Evolutionary conservation across 2,797 vertebrate species (phyloP).

Genomic region (Danionella dracula): DNA sequence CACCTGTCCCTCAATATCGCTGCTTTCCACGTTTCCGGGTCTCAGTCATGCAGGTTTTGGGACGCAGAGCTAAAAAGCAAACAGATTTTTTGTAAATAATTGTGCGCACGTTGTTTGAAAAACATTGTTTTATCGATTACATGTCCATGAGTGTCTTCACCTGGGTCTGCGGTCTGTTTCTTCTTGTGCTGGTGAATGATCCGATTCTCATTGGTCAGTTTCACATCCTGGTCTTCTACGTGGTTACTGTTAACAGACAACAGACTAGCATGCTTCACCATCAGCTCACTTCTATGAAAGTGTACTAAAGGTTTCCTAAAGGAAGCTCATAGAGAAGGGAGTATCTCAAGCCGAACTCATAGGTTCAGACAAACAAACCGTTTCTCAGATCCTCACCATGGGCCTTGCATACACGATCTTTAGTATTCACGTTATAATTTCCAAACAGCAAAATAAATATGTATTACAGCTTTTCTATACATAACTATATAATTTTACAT

Average conservation of each 20-base stretch:
- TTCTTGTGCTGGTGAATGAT: slow-evolving; percentile 80
- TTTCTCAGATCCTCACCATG: no score
- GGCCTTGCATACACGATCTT: no score
- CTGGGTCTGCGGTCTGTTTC: slow-evolving; percentile 82
- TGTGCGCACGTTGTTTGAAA: no score
- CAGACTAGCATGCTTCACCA: not conserved
- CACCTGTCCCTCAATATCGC: slow-evolving; percentile 65
- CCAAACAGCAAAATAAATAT: no score
- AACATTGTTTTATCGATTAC: not conserved
- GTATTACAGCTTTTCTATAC: no score
- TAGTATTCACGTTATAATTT: no score
- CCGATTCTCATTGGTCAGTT: slow-evolving; percentile 95
- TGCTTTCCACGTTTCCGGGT: slow-evolving; percentile 69
- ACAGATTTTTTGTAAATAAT: not conserved
- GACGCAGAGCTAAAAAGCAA: slow-evolving; percentile 77
- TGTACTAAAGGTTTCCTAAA: not conserved
- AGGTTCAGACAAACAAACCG: not conserved
- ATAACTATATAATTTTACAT: no score
- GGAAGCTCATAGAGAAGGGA: not conserved
- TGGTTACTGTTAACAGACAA: slow-evolving; percentile 70
- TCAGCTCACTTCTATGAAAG: not conserved
- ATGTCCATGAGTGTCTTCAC: slow-evolving; percentile 53
- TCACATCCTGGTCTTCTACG: slow-evolving; percentile 90
- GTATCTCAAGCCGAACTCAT: not conserved
- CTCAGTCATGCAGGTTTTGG: slow-evolving; percentile 92